Base-by-base conservation (phyloP, 2,113 vertebrate species). In the Calidris pygmaea region DNA sequence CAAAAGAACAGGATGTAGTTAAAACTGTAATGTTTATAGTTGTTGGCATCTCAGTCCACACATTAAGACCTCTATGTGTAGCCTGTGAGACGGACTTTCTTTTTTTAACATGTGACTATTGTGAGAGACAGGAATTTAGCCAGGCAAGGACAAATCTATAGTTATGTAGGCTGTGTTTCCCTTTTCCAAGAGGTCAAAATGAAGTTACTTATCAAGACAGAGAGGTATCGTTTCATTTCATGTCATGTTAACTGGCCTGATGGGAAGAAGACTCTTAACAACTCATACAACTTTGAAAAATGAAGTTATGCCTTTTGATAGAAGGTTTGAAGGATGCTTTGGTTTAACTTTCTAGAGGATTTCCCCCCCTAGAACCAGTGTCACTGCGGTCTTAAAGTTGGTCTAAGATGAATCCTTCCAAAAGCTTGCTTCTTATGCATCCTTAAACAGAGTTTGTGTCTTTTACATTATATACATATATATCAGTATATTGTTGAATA, bases 1-100 rank as follows among this genome's bases (percentile, higher is more conserved):
- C 21, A 60, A n/a, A 82, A 71, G 19, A 85, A 9, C 1, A 14
- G 67, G 35, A 78, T 48, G 48, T 23, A 48, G 23, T 37, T 19
- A 5, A 41, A 59, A 32, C n/a, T 0, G 0, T 80, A 26, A 24
- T 59, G 5, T 71, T 87, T 60, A 5, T 58, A 60, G 13, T 16
- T 52, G 4, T n/a, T 88, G 55, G 1, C 4, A 1, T 66, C 43
- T 91, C 41, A 10, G 15, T 70, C 72, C 29, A 23, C 45, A 11
- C 7, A 8, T 68, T 79, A 7, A 66, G 71, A 76, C 9, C 13
- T 92, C 14, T 47, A 0, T 52, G 19, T 43, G 18, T 70, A 76
- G 35, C 27, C 67, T 70, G 10, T 80, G 68, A 79, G 70, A 29
- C 34, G 27, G 20, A 7, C 35, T 95, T 82, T 39, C 10, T 71